Conservation (phyloP, 2,797 vertebrate species). For the Microctenopoma stevenorrisi region DNA sequence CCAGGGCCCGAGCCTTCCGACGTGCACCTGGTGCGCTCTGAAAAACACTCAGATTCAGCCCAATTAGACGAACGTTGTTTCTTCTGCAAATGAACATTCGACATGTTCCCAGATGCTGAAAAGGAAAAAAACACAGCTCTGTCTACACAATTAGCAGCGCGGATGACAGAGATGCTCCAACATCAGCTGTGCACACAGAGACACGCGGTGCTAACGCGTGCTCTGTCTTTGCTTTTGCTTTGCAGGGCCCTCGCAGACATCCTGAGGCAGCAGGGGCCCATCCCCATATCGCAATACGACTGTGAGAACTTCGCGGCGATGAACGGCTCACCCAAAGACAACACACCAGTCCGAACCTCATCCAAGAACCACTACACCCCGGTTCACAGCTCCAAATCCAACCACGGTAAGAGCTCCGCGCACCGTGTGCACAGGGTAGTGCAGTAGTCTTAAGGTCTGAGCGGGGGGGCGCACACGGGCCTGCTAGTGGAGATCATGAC, state of each 20-base stretch:
- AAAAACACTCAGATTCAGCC: slow-evolving; percentile 76
- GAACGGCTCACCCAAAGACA: slow-evolving; percentile 96
- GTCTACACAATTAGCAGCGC: slow-evolving; percentile 48
- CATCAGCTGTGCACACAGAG: slow-evolving; percentile 20
- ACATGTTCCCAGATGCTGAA: slow-evolving; percentile 51
- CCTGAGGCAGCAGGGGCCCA: slow-evolving; percentile 97
- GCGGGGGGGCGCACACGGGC: slow-evolving; percentile 43
- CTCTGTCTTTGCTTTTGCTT: slow-evolving; percentile 12
- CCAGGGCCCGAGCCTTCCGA: slow-evolving; percentile 64
- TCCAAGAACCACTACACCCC: slow-evolving; percentile 99
- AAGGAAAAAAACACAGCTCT: slow-evolving; percentile 23
- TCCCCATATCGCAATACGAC: slow-evolving; percentile 97
- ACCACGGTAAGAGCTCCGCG: slow-evolving; percentile 85
- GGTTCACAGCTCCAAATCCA: slow-evolving; percentile 92
- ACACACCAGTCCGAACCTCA: slow-evolving; percentile 92
- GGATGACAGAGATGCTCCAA: slow-evolving; percentile 15
- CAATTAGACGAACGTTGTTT: slow-evolving; percentile 70
- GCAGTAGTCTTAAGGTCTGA: slow-evolving; percentile 76
- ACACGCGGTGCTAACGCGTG: slow-evolving; percentile 26
- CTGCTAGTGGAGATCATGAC: slow-evolving; percentile 70
- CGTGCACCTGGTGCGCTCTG: slow-evolving; percentile 75
- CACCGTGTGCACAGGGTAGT: no score
- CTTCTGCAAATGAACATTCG: slow-evolving; percentile 59
- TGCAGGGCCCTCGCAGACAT: slow-evolving; percentile 97
- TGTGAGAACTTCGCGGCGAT: slow-evolving; percentile 97